These are phyloP conservation scores for Eurytemora carolleeae DNA, from an alignment of 1,140 invertebrate species.

Conservation along the genomic window DNA sequence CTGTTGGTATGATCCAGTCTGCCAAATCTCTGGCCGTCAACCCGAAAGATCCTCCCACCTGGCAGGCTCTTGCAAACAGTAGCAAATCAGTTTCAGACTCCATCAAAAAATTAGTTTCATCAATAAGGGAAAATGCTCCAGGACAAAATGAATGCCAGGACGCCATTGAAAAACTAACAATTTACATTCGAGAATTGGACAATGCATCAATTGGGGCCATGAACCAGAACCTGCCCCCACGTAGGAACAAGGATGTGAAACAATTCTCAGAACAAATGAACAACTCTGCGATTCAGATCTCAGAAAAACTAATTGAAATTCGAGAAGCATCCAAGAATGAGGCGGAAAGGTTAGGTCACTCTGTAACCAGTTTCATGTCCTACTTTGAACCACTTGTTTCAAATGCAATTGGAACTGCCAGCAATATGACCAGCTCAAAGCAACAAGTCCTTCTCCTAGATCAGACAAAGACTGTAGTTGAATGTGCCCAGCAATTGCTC, in stretches of 20 bases:
- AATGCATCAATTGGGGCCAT: slow-evolving; percentile 65
- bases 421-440: slow-evolving; percentile 66
- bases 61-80: slow-evolving; percentile 76
- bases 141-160: slow-evolving; percentile 80
- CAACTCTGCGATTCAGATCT: slow-evolving; percentile 46
- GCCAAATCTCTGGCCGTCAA: slow-evolving; percentile 71
- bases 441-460: slow-evolving; percentile 72
- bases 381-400: slow-evolving; percentile 66
- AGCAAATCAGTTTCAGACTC: slow-evolving; percentile 88
- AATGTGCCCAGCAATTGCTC: slow-evolving; percentile 65
- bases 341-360: slow-evolving; percentile 78
- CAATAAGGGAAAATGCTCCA: slow-evolving; percentile 81
- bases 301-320: slow-evolving; percentile 54
- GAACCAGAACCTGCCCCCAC: slow-evolving; percentile 50
- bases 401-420: slow-evolving; percentile 56
- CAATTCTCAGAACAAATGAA: slow-evolving; percentile 52
- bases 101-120: slow-evolving; percentile 75
- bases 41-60: slow-evolving; percentile 73
- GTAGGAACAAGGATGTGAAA: slow-evolving; percentile 44
- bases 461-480: slow-evolving; percentile 80
- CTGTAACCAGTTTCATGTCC: slow-evolving; percentile 53
- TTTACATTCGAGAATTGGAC: slow-evolving; percentile 58
- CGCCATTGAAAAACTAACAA: slow-evolving; percentile 53
- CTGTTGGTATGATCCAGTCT: slow-evolving; percentile 68
- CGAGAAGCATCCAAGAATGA: slow-evolving; percentile 62